Percentiles rank a stretch among this genome's conserved stretches.
These are phyloP conservation scores for Pilophorus perplexus DNA, from an alignment of 2,888 invertebrate species.

Conservation along the genomic window DNA sequence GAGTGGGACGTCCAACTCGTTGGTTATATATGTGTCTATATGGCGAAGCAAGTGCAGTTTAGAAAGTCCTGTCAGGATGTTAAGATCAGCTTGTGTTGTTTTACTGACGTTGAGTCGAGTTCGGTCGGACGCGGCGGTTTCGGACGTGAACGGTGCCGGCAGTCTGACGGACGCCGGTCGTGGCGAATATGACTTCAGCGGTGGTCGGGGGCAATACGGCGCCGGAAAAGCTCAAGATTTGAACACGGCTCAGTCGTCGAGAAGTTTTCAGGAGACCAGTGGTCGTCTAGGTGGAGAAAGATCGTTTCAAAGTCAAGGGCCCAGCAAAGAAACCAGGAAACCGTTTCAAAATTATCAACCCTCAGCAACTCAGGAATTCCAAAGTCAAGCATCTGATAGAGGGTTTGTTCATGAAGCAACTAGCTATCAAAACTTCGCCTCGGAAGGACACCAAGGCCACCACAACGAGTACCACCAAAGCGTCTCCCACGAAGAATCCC, in stretches of 20 bases:
- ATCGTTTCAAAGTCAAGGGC: too few relatives aligned
- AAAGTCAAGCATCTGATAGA: conserved; percentile 6
- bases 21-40: conserved; percentile 16
- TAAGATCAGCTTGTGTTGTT: not conserved
- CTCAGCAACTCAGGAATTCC: too few relatives aligned
- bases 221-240: too few relatives aligned
- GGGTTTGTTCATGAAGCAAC: not conserved
- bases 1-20: not conserved
- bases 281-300: not conserved
- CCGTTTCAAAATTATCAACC: too few relatives aligned
- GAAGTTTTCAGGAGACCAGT: not conserved
- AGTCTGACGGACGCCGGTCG: conserved; percentile 52
- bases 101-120: not conserved
- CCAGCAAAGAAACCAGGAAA: too few relatives aligned
- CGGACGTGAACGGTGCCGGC: conserved; percentile 49
- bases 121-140: not conserved
- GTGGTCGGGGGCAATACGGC: conserved; percentile 17
- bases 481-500: conserved; percentile 56
- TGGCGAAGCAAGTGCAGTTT: not conserved
- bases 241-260: too few relatives aligned
- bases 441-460: conserved; percentile 48
- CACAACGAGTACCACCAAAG: conserved; percentile 48
- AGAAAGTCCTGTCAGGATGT: not conserved
- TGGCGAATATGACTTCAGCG: conserved; percentile 34
- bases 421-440: conserved; percentile 18